Evolutionary conservation across 2,888 invertebrate genomes (phyloP).

Genomic region (Cephus spinipes): DNA sequence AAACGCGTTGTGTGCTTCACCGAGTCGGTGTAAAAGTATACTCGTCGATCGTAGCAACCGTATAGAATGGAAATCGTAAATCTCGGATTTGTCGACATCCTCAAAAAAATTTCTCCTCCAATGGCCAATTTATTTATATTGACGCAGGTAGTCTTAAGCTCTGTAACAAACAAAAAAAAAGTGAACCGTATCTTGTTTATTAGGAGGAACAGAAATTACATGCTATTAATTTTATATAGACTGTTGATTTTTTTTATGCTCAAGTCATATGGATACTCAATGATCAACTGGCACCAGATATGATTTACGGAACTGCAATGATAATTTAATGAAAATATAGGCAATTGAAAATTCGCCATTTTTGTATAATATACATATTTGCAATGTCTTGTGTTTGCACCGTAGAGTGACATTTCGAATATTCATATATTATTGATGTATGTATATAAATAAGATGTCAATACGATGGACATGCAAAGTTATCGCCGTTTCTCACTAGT

Average conservation of each 20-base stretch:
- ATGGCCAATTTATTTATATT: neutral
- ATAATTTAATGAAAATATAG: neutral
- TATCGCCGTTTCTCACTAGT: neutral
- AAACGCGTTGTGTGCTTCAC: neutral
- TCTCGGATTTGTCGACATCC: neutral
- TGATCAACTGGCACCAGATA: neutral
- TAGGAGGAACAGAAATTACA: too few species aligned
- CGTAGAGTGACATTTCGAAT: neutral
- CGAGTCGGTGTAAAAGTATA: neutral
- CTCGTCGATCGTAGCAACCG: neutral
- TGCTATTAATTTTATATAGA: neutral
- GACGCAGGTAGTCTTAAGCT: neutral
- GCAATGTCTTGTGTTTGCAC: neutral
- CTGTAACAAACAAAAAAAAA: constrained; percentile 20
- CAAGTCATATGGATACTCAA: too few species aligned
- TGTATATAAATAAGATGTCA: neutral
- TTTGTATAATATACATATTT: neutral
- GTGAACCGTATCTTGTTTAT: constrained; percentile 12
- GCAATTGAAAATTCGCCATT: neutral
- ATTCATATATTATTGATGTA: neutral
- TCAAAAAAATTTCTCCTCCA: neutral
- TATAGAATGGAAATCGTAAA: neutral
- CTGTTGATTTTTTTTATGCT: too few species aligned
- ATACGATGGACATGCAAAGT: neutral
- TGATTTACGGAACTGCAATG: neutral